phyloP scores from a whole-genome alignment of 2,113 vertebrate species.

The Theristicus caerulescens region DNA sequence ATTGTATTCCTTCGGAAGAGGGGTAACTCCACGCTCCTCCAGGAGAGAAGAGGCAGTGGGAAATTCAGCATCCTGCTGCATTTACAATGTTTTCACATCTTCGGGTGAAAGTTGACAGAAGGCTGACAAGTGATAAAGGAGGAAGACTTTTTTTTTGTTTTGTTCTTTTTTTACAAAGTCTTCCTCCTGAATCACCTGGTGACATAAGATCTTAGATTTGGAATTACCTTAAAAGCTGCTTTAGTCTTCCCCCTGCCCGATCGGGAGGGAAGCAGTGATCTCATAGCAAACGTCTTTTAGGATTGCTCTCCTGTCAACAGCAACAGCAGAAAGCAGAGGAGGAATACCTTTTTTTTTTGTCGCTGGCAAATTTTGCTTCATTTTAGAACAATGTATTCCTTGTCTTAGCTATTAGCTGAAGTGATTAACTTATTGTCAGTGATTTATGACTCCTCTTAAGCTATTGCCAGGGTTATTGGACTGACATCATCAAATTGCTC shows the following conservation, averaged over 20 bases:
- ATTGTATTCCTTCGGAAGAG: not conserved
- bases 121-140: not conserved
- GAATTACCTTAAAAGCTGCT: not conserved
- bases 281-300: not conserved
- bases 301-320: not conserved
- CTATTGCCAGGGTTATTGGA: not conserved
- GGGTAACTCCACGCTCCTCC: not conserved
- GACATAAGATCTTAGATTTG: not conserved
- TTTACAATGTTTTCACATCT: not conserved
- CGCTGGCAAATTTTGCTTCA: not conserved
- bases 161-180: not conserved
- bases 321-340: not conserved
- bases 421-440: not conserved
- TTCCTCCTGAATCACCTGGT: not conserved
- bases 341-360: not conserved
- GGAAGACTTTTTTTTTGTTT: not conserved
- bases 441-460: conserved; percentile 11
- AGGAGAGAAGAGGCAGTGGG: not conserved
- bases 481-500: conserved; percentile 22
- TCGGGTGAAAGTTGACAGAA: not conserved
- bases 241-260: not conserved
- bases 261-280: not conserved
- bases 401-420: not conserved
- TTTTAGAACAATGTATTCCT: not conserved
- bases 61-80: not conserved